Evolutionary conservation across 2,888 invertebrate genomes (phyloP), one percentile per base, ranked within the genome.

Genomic region (Drosophila eohydei): DNA sequence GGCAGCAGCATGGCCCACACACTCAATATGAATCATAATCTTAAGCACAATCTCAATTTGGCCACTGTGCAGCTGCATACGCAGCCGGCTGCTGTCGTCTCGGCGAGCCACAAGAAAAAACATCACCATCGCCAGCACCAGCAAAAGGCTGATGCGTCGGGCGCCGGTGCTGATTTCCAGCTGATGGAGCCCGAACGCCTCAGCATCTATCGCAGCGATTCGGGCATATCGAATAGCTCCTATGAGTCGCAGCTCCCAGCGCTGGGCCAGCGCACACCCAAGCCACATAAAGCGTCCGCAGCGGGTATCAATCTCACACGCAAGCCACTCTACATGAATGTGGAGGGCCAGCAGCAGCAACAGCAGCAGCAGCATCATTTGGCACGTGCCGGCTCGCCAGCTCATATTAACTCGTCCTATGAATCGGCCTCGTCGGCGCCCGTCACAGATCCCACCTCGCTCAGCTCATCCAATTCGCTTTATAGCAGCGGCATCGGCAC

Each of bases 171-270:
- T 2, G 88, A 87, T 69, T 85, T 91, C 48, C 91, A 93, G 78
- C 73, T 92, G 40, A 91, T 92, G 74, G 92, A 93, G 56, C 91
- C 91, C 9, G 92, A 93, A 71, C 91, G 92, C 6, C 76, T 92
- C 6, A 93, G 92, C 75, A 93, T 93, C 48, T 92, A 93, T 80
- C 91, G 93, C 73, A 93, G 93, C 73, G 93, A 93, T 78, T 93
- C 93, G 46, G 93, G 93, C 43, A 93, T 93, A 46, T 93, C 93
- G 36, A 94, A 93, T 16, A 93, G 92, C 69, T 94, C 94, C 32
- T 91, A 94, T 56, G 94, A 94, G 72, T 90, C 88, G 0, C 93
- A 93, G 74, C 40, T 83, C 28, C 87, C 79, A 0, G 56, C 62
- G 9, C 54, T 80, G 38, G 83, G 82, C 16, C 76, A 75, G n/a